A percentile compares a stretch with the other conserved stretches of the same genome.
Conservation (phyloP, 1,140 invertebrate genomes). For the Cydia strobilella region DNA sequence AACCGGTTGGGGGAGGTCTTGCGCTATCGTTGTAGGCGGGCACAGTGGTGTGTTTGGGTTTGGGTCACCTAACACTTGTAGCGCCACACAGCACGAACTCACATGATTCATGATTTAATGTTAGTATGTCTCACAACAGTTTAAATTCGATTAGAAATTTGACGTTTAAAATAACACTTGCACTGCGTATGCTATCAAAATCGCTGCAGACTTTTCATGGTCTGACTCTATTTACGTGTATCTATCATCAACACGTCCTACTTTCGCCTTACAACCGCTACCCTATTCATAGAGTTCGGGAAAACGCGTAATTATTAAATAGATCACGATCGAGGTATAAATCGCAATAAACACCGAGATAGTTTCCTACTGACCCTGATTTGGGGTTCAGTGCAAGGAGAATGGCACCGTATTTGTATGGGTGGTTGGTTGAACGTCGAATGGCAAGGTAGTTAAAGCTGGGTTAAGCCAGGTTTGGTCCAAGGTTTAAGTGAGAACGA, state of each 20-base stretch:
- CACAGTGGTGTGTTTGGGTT: too few species aligned
- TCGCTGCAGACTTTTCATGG: too few species aligned
- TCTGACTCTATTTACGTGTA: too few species aligned
- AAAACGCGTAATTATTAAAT: slow-evolving; percentile 26
- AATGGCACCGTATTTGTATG: slow-evolving; percentile 12
- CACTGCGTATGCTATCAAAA: too few species aligned
- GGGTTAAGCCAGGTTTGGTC: slow-evolving; percentile 23
- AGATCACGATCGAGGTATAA: slow-evolving; percentile 26
- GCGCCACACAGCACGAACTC: too few species aligned
- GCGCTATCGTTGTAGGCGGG: too few species aligned
- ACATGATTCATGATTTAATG: too few species aligned
- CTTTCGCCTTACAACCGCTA: background rate
- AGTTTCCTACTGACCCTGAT: slow-evolving; percentile 36
- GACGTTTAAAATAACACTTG: too few species aligned
- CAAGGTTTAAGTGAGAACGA: background rate
- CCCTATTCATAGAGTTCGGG: background rate
- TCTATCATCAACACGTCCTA: background rate
- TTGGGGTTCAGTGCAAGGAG: background rate
- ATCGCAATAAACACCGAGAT: slow-evolving; percentile 37
- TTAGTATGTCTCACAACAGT: too few species aligned
- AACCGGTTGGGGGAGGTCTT: too few species aligned
- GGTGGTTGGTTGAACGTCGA: background rate
- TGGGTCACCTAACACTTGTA: too few species aligned
- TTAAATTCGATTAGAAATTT: too few species aligned
- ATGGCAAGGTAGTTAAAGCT: slow-evolving; percentile 6